A percentile compares a stretch with the other conserved stretches of the same genome.
These are phyloP conservation scores for Vultur gryphus DNA, from an alignment of 2,797 vertebrate species.

Conservation along the genomic window DNA sequence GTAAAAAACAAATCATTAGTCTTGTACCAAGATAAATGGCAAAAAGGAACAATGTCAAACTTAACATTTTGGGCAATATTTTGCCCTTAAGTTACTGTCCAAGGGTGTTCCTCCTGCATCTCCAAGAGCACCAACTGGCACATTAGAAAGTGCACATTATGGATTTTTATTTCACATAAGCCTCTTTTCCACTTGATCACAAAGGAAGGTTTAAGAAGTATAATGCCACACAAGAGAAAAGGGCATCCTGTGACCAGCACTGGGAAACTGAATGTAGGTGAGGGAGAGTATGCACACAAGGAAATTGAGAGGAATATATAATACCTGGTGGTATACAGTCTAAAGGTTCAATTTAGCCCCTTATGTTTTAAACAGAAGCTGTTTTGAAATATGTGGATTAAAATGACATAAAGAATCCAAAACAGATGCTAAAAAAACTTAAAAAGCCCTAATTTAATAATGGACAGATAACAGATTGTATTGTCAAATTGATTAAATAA, in stretches of 20 bases:
- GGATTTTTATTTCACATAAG: not conserved
- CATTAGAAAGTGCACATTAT: not conserved
- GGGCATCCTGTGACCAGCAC: not conserved
- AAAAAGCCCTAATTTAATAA: not conserved
- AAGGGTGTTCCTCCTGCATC: not conserved
- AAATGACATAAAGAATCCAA: not conserved
- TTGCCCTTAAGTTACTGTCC: not conserved
- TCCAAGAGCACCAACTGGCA: not conserved
- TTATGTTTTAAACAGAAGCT: not conserved
- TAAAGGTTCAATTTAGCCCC: not conserved
- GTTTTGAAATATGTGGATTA: not conserved
- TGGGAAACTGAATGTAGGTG: not conserved
- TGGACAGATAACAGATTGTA: not conserved
- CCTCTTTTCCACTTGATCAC: not conserved
- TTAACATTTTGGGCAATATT: not conserved
- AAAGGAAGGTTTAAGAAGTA: not conserved
- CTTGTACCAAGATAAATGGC: not conserved
- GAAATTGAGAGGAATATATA: not conserved
- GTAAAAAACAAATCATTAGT: not conserved
- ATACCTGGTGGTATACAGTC: not conserved
- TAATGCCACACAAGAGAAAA: not conserved
- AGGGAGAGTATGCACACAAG: not conserved
- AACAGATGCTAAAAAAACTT: not conserved
- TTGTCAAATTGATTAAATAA: not conserved
- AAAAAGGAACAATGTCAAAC: not conserved